Evolutionary conservation across 2,797 vertebrate genomes (phyloP).

Genomic region (Poecilia velifera): DNA sequence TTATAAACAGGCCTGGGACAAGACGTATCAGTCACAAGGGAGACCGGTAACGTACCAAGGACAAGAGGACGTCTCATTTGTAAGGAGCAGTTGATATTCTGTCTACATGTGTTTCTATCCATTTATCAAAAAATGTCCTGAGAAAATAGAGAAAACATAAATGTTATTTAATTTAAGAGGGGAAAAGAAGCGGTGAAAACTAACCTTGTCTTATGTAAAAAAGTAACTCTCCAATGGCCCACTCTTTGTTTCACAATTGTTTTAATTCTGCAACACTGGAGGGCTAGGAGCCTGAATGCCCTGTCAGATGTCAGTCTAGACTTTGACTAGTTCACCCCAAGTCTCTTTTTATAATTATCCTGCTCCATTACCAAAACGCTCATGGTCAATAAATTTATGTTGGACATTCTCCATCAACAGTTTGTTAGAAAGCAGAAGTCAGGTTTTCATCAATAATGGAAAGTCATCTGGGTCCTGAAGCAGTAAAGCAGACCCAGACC

Average conservation of each 20-base stretch:
- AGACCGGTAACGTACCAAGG: conserved; percentile 78
- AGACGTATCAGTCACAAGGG: conserved; percentile 76
- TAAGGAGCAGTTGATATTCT: conserved; percentile 47
- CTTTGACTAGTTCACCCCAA: not conserved
- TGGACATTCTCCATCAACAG: not conserved
- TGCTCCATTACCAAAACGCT: not conserved
- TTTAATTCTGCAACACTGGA: not conserved
- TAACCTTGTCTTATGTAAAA: not conserved
- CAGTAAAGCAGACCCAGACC: not conserved
- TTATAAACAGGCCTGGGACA: conserved; percentile 79
- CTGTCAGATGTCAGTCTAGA: too few relatives aligned
- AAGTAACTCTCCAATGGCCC: not conserved
- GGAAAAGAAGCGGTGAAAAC: not conserved
- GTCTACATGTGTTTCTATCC: not conserved
- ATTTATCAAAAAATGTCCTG: not conserved
- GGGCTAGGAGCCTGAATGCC: not conserved
- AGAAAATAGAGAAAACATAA: not conserved
- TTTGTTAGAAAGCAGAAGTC: not conserved
- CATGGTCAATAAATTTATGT: not conserved
- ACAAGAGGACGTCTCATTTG: conserved; percentile 63
- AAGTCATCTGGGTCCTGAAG: not conserved
- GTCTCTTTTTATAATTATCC: not conserved
- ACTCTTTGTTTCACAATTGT: not conserved
- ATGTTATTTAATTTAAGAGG: not conserved
- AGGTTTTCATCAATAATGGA: not conserved